A percentile compares a stretch with the other conserved stretches of the same genome.
phyloP scores from a whole-genome alignment of 1,140 invertebrate species.

The Tenebrio molitor region DNA sequence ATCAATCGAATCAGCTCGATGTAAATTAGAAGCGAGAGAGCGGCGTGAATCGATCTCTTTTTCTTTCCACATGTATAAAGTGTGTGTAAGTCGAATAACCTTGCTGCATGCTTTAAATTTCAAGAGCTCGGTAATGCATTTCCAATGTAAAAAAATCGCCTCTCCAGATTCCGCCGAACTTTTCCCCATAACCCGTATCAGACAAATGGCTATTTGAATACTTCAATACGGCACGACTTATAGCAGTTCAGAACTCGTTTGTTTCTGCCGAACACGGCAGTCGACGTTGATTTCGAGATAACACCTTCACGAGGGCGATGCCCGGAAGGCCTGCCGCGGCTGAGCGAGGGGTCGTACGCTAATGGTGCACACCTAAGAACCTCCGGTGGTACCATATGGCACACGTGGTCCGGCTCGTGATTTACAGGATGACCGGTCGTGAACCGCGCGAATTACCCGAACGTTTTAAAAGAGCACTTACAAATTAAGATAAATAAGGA shows the following conservation, averaged over 20 bases:
- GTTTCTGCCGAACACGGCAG: slow-evolving; percentile 24
- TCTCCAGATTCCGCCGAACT: slow-evolving; percentile 12
- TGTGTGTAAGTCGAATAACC: not conserved
- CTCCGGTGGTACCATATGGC: no score
- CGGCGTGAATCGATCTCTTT: no score
- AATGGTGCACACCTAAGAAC: no score
- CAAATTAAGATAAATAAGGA: slow-evolving; percentile 16
- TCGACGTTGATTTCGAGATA: slow-evolving; percentile 35
- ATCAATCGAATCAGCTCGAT: no score
- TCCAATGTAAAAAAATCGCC: slow-evolving; percentile 44
- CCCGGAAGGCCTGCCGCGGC: not conserved
- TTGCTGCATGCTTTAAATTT: slow-evolving; percentile 20
- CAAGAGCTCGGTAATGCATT: slow-evolving; percentile 37
- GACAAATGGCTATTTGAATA: slow-evolving; percentile 43
- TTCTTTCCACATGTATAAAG: no score
- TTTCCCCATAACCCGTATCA: slow-evolving; percentile 31
- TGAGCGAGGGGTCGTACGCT: no score
- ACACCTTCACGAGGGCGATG: slow-evolving; percentile 4
- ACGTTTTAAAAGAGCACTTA: slow-evolving; percentile 14
- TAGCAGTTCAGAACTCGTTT: slow-evolving; percentile 43
- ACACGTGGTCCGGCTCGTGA: no score
- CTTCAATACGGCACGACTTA: slow-evolving; percentile 42
- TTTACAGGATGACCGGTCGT: not conserved
- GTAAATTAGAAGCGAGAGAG: no score
- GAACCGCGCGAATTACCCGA: slow-evolving; percentile 6